A percentile compares a stretch with the other conserved stretches of the same genome.
Evolutionary conservation across 2,888 invertebrate genomes (phyloP).

Genomic region (Hoplodrina ambigua): DNA sequence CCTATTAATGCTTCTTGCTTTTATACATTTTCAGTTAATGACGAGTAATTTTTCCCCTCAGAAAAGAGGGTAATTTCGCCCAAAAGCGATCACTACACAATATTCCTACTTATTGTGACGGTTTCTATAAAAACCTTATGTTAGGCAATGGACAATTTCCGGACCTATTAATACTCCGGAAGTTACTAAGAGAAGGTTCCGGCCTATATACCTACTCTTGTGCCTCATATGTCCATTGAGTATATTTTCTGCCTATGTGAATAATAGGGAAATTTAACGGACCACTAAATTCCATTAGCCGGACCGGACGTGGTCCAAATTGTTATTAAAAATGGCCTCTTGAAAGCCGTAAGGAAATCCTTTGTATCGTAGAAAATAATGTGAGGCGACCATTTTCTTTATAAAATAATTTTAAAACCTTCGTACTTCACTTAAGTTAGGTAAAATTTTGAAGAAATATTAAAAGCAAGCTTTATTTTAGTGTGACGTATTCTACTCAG

Average conservation of each 20-base stretch:
- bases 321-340: conserved; percentile 40
- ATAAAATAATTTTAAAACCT: too few species aligned
- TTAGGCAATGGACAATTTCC: conserved; percentile 40
- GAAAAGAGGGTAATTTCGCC: not conserved
- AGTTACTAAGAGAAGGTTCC: conserved; percentile 13
- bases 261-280: conserved; percentile 46
- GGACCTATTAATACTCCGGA: conserved; percentile 31
- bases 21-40: too few species aligned
- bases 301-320: conserved; percentile 17
- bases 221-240: conserved; percentile 12
- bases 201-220: not conserved
- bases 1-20: too few species aligned
- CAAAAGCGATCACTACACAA: not conserved
- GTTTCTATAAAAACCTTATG: not conserved
- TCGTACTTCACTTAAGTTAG: not conserved
- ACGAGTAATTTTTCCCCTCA: not conserved
- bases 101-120: conserved; percentile 13
- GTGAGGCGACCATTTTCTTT: not conserved
- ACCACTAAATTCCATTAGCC: conserved; percentile 48
- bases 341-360: not conserved
- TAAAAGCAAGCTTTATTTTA: too few species aligned
- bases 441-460: too few species aligned
- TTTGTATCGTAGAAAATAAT: conserved; percentile 10
- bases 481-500: too few species aligned
- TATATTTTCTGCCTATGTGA: conserved; percentile 33